Base-by-base conservation (phyloP, 2,888 invertebrate genomes). In the Orthosia incerta region DNA sequence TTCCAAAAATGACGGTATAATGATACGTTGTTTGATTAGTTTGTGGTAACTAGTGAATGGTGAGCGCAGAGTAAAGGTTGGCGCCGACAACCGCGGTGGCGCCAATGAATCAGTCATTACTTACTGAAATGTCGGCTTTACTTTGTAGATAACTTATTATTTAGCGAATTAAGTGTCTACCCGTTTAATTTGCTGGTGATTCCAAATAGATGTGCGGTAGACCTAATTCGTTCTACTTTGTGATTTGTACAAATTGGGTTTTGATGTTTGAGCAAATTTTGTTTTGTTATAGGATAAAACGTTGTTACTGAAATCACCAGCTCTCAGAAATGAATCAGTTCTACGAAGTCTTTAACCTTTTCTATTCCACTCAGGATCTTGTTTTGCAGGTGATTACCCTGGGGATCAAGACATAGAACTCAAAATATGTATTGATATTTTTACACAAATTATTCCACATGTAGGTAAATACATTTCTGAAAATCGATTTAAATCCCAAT, bases 21-120 rank as follows among this genome's bases (percentile, higher is more conserved):
- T 95, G 88, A 95, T 90, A 89, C 90, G 94, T 92, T 95, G 87
- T 92, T 92, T 95, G 96, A 96, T 96, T 95, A 95, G 94, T 94
- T 95, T 95, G 95, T 92, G 95, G 95, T 94, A 90, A 80, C 88
- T 64, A 84, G 85, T 84, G 76, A 82, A 82, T 82, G 76, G 77
- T 56, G 76, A 66, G 50, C 66, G 45, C 53, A 53, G 87, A 89
- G 90, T 88, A 87, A 90, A 89, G 89, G 88, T 69, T 78, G 90
- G 87, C 85, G 89, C 90, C 89, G 88, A 79, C 86, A 83, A 86
- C 86, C 85, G 82, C 89, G 82, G 93, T 93, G 95, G 95, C 95
- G 95, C 95, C 95, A 88, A 90, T 88, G 92, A 93, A 93, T 93
- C 92, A 93, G 92, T 92, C 92, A 93, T 91, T 92, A 89, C 86